Conservation (phyloP, 2,797 vertebrate genomes). For the Aldrovandia affinis region DNA sequence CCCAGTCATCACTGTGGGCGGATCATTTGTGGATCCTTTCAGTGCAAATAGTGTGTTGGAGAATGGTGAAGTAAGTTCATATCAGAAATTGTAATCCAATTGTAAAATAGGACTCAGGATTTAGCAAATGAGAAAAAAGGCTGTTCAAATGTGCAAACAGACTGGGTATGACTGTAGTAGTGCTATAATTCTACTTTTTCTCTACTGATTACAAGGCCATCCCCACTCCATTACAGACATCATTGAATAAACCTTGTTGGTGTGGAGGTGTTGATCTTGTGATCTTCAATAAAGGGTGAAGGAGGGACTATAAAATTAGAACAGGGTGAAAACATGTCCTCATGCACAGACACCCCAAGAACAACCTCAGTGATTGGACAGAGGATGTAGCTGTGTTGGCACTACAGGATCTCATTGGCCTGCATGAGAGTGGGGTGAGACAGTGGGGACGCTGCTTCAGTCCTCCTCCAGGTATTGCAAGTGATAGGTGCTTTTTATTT, state of each 20-base stretch:
- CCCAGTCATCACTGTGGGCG: not conserved
- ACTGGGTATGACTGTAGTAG: not conserved
- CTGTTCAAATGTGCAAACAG: not conserved
- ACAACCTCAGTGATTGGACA: not conserved
- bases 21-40: not conserved
- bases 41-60: not conserved
- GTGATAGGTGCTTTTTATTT: not conserved
- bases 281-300: not conserved
- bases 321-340: not conserved
- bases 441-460: not conserved
- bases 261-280: not conserved
- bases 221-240: constrained; percentile 3
- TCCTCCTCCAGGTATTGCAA: not conserved
- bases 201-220: too few species aligned
- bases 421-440: not conserved
- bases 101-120: not conserved
- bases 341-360: not conserved
- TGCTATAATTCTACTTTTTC: not conserved
- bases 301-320: not conserved
- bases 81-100: not conserved
- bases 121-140: not conserved
- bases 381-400: not conserved
- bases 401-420: not conserved
- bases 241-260: not conserved
- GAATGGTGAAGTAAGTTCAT: not conserved